Evolutionary conservation across 2,113 vertebrate species (phyloP), one percentile per base, ranked within the genome.

Genomic region (Otis tarda): DNA sequence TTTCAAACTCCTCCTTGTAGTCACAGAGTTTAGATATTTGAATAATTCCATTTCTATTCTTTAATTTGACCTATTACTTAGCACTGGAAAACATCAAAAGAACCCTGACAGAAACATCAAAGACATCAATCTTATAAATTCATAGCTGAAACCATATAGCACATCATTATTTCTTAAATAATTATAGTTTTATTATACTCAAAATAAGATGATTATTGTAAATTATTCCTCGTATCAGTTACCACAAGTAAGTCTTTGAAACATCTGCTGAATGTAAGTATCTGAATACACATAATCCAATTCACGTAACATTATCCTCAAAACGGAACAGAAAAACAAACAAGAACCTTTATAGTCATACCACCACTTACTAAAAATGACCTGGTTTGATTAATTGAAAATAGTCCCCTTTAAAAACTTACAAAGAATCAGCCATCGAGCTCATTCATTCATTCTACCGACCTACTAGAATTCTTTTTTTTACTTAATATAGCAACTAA

Each of bases 31-130:
- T 43, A 79, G 41, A 71, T 84, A 75, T 79, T 81, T 92, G 83
- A 94, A 89, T 91, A 93, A 89, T 84, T 94, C 81, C 0, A 87
- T 49, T 78, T 82, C 80, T 93, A 61, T 93, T 96, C 90, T 82
- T 93, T 91, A 91, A 95, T 93, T 92, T 91, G 91, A 94, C 81
- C 94, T 93, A 91, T 76, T 96, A 94, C 90, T 94, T 94, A 78
- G 83, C 56, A 92, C 73, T 89, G 61, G 39, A 89, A 96, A 92
- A 95, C 94, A 94, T 91, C 89, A 95, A 89, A 97, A 95, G 93
- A 94, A 93, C 69, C 52, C 77, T 87, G 87, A 91, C 35, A 94
- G 83, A 94, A 94, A 94, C 86, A 94, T 93, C 89, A 91, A 94
- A 96, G 92, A 76, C 94, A 94, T 69, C 83, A 81, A 89, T 82